Evolutionary conservation across 1,140 invertebrate genomes (phyloP), one percentile per base, ranked within the genome.

Genomic region (Aphidius gifuensis): DNA sequence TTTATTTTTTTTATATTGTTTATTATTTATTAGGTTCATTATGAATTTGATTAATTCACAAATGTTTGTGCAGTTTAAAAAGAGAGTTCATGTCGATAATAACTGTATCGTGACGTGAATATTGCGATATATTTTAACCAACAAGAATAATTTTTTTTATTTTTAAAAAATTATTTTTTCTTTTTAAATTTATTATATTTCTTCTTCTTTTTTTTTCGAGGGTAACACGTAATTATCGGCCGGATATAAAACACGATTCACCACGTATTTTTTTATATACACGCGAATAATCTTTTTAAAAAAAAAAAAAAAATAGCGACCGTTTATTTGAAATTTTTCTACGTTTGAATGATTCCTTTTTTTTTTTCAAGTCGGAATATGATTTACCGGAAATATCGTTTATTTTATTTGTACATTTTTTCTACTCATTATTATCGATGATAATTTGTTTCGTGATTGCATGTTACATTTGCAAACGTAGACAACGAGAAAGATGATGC

Each of bases 51-150:
- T 32, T 32, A 32, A 32, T 32, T 32, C 23, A 32, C 23, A 32
- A 32, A n/a, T 40, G 51, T 23, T 32, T 43, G n/a, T 55, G 53
- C 54, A 66, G 11, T 51, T 49, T 55, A 48, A 49, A 49, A 63
- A 47, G 60, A 66, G 68, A 74, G 67, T 78, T 79, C 73, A 75
- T 74, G 76, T 75, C 77, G 74, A 79, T 80, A 79, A 79, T 74
- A 70, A 76, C 70, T 78, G 71, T 78, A 78, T 78, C 76, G 72
- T 75, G 76, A 75, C 76, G 71, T 57, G 67, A 67, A 62, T 68
- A 70, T 72, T 71, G 66, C 65, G 64, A 74, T 76, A 74, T 68
- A 32, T 73, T 72, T 68, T 68, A 40, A 42, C 53, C 53, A 55
- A 38, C 53, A 40, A 16, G 53, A 55, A 55, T 55, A 55, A 42